phyloP scores from a whole-genome alignment of 2,888 invertebrate species.

The Drosophila mercatorum region DNA sequence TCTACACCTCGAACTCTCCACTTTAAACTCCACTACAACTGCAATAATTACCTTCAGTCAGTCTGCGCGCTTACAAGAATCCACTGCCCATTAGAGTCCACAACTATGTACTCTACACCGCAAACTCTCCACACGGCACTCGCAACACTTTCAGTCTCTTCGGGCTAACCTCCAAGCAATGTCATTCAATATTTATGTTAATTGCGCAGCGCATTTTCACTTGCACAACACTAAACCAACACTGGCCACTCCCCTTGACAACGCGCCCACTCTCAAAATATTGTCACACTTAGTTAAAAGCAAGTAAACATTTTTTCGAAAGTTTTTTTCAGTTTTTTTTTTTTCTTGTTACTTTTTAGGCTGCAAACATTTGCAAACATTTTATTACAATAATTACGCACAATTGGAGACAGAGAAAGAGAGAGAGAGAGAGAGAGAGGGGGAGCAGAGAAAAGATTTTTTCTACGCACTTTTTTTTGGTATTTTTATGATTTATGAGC shows the following conservation, averaged over 20 bases:
- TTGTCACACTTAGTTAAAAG: conserved; percentile 43
- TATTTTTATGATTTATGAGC: conserved; percentile 72
- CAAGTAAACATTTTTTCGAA: conserved; percentile 29
- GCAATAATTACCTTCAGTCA: neutral
- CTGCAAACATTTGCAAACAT: conserved; percentile 68
- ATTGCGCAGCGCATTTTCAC: conserved; percentile 44
- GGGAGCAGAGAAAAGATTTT: conserved; percentile 2
- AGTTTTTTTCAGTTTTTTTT: conserved; percentile 39
- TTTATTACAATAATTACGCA: conserved; percentile 14
- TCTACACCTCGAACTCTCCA: neutral
- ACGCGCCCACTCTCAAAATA: conserved; percentile 5
- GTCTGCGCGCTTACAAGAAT: neutral
- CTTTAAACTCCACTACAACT: neutral
- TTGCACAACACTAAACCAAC: conserved; percentile 13
- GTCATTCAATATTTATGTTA: conserved; percentile 30
- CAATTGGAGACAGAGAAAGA: conserved; percentile 21
- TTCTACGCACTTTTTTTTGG: conserved; percentile 67
- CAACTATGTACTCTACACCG: neutral
- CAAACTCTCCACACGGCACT: conserved; percentile 5
- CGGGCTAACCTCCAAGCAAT: conserved; percentile 21
- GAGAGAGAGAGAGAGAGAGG: too few species aligned
- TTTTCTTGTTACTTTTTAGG: conserved; percentile 11
- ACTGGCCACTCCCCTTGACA: conserved; percentile 17
- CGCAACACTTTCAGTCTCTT: neutral
- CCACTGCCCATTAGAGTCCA: too few species aligned